Base-by-base conservation (phyloP, 1,140 invertebrate genomes). In the Conopomorpha cramerella region DNA sequence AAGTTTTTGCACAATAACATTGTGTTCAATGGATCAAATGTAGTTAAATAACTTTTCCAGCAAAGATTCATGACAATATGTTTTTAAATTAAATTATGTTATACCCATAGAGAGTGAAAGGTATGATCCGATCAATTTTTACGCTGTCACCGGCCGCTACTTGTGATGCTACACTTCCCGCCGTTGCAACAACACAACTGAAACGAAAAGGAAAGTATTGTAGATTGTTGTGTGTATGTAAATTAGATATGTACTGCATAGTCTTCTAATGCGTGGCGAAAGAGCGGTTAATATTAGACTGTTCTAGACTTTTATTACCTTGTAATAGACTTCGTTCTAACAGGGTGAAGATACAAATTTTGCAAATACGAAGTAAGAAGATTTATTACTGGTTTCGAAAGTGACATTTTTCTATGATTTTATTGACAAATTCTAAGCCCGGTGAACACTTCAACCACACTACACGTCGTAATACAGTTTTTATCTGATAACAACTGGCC, bases 81-180 rank as follows among this genome's bases (percentile, higher is more conserved):
- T n/a, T n/a, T n/a, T n/a, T n/a, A n/a, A n/a, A n/a, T 32, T 16
- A 8, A 2, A 34, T 36, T 16, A 1, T 17, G 12, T 41, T 56
- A 76, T 78, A 87, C 85, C 87, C 87, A 79, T 86, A 89, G 14
- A 86, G 46, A 34, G 80, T 86, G 68, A 86, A 90, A 4, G 87
- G 85, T 7, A 87, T 47, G 8, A 88, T 52, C 46, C 81, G 86
- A 15, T 88, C 82, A 19, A 83, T 61, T 51, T 84, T 64, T 23
- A 77, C 45, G 41, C 80, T 81, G 4, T 68, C 66, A 19, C 86
- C 85, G 8, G 80, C 60, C 8, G 88, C 71, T 32, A 82, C 72
- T 55, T 90, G 87, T 2, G 86, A 84, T 18, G 83, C 80, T 10
- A 84, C 66, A 64, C 87, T 88, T 6, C 83, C 87, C 17, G 83